Evolutionary conservation across 2,888 invertebrate genomes (phyloP).

Genomic region (Eugnorisma glareosa): DNA sequence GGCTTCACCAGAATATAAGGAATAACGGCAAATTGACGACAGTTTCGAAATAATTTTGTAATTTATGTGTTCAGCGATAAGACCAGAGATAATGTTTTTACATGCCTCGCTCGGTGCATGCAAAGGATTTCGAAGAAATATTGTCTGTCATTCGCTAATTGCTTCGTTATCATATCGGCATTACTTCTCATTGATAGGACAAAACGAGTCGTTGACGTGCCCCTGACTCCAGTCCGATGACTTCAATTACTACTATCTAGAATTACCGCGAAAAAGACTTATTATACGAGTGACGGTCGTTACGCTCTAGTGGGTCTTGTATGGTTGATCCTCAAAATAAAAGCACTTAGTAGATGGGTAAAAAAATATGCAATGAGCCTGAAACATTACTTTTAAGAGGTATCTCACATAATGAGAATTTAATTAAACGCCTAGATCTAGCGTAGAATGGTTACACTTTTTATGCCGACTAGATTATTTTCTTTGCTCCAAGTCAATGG

Average conservation of each 20-base stretch:
- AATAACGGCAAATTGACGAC: constrained; percentile 33
- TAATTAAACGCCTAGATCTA: constrained; percentile 9
- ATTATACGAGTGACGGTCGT: neutral
- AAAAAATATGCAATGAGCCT: neutral
- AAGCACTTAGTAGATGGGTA: neutral
- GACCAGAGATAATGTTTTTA: constrained; percentile 41
- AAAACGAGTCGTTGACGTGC: constrained; percentile 22
- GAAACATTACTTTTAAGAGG: neutral
- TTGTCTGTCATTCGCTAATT: constrained; percentile 53
- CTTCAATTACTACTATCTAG: constrained; percentile 31
- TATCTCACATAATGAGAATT: constrained; percentile 15
- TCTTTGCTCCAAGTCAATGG: constrained; percentile 39
- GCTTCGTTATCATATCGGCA: constrained; percentile 50
- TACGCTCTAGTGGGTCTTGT: neutral
- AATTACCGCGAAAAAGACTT: constrained; percentile 14
- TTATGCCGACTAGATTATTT: constrained; percentile 24
- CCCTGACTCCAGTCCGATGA: constrained; percentile 16
- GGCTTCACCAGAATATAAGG: neutral
- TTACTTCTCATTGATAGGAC: constrained; percentile 33
- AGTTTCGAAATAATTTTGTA: constrained; percentile 36
- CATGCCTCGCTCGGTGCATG: constrained; percentile 18
- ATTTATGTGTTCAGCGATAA: constrained; percentile 55
- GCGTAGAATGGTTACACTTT: constrained; percentile 12
- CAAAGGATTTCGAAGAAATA: constrained; percentile 49
- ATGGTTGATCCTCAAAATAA: neutral